Evolutionary conservation across 2,888 invertebrate genomes (phyloP).

Genomic region (Eristalis pertinax): DNA sequence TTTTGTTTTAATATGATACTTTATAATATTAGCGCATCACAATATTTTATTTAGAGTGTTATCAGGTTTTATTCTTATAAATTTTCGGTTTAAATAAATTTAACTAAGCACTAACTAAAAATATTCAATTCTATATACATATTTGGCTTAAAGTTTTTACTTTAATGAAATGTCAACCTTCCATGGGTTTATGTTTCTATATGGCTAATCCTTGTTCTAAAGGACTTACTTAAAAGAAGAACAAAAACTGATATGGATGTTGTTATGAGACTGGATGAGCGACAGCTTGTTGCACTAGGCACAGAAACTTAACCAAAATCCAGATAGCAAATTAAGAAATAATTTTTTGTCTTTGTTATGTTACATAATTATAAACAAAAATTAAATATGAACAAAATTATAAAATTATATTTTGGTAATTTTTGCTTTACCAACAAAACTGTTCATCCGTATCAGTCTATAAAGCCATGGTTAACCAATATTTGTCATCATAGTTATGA

Average conservation of each 20-base stretch:
- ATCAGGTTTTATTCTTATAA: constrained; percentile 43
- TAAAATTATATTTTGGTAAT: not conserved
- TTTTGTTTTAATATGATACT: constrained; percentile 25
- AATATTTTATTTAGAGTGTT: constrained; percentile 44
- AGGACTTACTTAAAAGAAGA: not conserved
- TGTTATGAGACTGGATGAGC: not conserved
- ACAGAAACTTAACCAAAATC: not conserved
- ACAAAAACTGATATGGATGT: not conserved
- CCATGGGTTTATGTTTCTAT: not conserved
- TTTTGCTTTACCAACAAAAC: not conserved
- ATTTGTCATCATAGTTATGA: not conserved
- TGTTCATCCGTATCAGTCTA: not conserved
- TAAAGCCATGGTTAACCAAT: not conserved
- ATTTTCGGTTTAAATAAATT: constrained; percentile 47
- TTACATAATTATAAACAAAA: not conserved
- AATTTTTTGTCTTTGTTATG: not conserved
- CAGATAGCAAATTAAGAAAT: not conserved
- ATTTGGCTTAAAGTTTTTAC: constrained; percentile 58
- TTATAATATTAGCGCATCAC: constrained; percentile 59
- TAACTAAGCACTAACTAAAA: constrained; percentile 60
- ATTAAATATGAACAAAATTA: not conserved
- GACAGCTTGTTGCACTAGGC: not conserved
- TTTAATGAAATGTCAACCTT: constrained; percentile 38
- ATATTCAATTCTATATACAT: constrained; percentile 54
- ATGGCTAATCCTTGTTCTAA: not conserved